Conservation (phyloP, 2,113 vertebrate species). For the Synchiropus splendidus region DNA sequence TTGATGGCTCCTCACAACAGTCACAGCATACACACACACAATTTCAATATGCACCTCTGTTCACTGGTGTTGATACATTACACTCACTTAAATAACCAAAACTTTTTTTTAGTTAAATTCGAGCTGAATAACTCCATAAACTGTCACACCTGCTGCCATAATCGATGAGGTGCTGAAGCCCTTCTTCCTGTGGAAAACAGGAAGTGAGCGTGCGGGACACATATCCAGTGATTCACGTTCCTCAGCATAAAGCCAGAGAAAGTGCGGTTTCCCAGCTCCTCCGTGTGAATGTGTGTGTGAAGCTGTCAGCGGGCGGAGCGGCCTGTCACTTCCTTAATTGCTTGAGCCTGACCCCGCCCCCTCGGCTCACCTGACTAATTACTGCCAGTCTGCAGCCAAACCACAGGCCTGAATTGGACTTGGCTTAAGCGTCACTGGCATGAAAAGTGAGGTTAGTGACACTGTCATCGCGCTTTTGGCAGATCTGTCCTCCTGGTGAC, state of each 20-base stretch:
- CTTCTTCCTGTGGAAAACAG: no score
- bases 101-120: no score
- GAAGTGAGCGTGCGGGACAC: slow-evolving; percentile 7
- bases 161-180: neutral
- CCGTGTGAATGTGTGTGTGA: slow-evolving; percentile 7
- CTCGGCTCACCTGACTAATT: slow-evolving; percentile 61
- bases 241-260: slow-evolving; percentile 1
- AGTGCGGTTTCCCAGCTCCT: slow-evolving; percentile 2
- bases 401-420: slow-evolving; percentile 40
- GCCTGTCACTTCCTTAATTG: slow-evolving; percentile 65
- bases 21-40: no score
- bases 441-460: slow-evolving; percentile 42
- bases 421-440: slow-evolving; percentile 39
- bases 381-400: slow-evolving; percentile 48
- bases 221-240: slow-evolving; percentile 28
- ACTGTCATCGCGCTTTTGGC: slow-evolving; percentile 30
- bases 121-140: no score
- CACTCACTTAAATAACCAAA: no score
- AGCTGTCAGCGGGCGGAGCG: slow-evolving; percentile 36
- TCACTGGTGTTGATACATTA: no score
- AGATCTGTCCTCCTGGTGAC: slow-evolving; percentile 43
- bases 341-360: slow-evolving; percentile 48
- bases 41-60: no score
- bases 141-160: neutral
- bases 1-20: no score